Conservation (phyloP, 92 coral and sea anemone species). For the Zoanthus solanderi region DNA sequence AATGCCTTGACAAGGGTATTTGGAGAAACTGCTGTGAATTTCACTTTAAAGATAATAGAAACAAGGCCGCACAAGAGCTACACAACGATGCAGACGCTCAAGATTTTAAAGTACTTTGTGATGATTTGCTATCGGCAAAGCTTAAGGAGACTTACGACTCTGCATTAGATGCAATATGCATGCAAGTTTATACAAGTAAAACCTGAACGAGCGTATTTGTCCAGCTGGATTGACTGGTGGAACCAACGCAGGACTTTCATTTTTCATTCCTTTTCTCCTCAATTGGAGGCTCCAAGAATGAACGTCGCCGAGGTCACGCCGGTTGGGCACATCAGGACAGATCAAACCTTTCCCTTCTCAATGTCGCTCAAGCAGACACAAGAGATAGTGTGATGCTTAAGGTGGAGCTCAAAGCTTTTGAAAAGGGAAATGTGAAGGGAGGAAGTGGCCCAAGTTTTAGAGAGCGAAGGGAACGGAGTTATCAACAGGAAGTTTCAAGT, state of each 20-base stretch:
- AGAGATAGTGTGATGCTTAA: conserved; percentile 54
- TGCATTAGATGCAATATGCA: conserved; percentile 26
- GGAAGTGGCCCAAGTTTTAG: conserved; percentile 15
- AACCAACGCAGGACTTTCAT: conserved; percentile 15
- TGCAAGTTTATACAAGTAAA: conserved; percentile 46
- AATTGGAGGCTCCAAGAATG: conserved; percentile 54
- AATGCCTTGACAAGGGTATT: conserved; percentile 4
- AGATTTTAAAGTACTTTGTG: conserved; percentile 23
- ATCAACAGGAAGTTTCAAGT: conserved; percentile 24
- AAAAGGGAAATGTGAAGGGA: conserved; percentile 29
- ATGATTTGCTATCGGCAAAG: conserved; percentile 35
- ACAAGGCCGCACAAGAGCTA: conserved; percentile 44
- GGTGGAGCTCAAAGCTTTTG: conserved; percentile 55
- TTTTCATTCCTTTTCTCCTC: conserved; percentile 46
- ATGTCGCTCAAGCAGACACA: conserved; percentile 57
- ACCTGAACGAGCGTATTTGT: conserved; percentile 51
- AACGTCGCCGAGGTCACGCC: conserved; percentile 69
- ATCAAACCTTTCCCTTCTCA: conserved; percentile 62
- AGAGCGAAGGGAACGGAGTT: conserved; percentile 10
- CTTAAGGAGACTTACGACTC: conserved; percentile 32
- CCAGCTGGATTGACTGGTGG: conserved; percentile 61
- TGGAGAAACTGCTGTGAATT: conserved; percentile 51
- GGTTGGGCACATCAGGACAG: conserved; percentile 61
- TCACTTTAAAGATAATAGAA: conserved; percentile 16
- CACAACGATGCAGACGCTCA: conserved; percentile 5